Evolutionary conservation across 1,140 invertebrate species (phyloP).

Genomic region (Helicoverpa armigera): DNA sequence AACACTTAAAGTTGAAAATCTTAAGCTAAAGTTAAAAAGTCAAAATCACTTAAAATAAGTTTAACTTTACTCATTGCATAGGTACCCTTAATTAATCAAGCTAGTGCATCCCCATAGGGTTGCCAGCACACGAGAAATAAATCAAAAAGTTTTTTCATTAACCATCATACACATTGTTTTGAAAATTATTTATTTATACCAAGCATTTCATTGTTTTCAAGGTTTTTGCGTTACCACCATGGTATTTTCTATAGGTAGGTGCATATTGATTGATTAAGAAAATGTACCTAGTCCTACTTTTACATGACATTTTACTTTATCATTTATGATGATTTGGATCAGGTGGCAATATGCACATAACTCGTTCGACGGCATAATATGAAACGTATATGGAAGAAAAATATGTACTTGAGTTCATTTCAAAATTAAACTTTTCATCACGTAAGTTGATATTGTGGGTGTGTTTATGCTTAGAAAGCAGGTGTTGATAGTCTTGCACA

Average conservation of each 20-base stretch:
- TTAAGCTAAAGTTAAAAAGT: too few relatives aligned
- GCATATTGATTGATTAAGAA: neutral
- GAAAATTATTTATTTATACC: too few relatives aligned
- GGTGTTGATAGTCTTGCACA: too few relatives aligned
- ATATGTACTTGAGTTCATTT: neutral
- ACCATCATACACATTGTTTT: too few relatives aligned
- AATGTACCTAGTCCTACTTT: neutral
- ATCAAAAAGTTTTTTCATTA: constrained; percentile 1
- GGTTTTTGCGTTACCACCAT: too few relatives aligned
- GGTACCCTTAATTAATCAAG: neutral
- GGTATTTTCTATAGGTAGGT: too few relatives aligned
- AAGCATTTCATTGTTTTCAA: neutral
- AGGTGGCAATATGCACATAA: neutral
- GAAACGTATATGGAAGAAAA: neutral
- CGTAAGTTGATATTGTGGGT: too few relatives aligned
- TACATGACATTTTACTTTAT: neutral
- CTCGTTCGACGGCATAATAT: neutral
- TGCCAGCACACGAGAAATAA: neutral
- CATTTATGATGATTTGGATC: neutral
- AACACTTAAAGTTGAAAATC: too few relatives aligned
- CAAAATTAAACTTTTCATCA: too few relatives aligned
- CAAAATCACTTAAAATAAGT: too few relatives aligned
- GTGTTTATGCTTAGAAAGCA: too few relatives aligned
- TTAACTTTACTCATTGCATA: neutral
- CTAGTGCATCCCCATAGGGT: neutral